Base-by-base conservation (phyloP, 2,113 vertebrate genomes). In the Gnathonemus echidnorhynchus region DNA sequence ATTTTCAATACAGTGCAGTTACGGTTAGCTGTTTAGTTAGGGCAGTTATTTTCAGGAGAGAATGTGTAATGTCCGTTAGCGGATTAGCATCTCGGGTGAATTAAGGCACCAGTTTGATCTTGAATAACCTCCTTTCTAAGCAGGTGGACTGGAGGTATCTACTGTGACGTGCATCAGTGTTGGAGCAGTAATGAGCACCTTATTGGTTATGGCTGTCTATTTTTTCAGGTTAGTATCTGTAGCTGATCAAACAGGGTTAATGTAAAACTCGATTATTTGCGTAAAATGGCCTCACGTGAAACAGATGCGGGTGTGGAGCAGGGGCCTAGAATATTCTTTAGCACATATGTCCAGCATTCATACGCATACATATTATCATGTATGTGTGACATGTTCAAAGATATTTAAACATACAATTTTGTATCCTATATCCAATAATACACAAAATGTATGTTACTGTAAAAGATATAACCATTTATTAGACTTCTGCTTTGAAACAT, bases 141-240 rank as follows among this genome's bases (percentile, higher is more conserved):
- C 97, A 99, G 98, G 98, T 97, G 98, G 97, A 91, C 96, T 99
- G 87, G 98, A 98, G 94, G 97, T 99, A 90, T 99, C 98, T 11
- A 98, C 98, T 56, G 95, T 99, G 91, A 98, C 97, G 83, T 98
- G 98, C 90, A 97, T 99, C 91, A 97, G 98, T 87, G 98, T 99
- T 85, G 98, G 98, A 0, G 97, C 97, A 92, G 95, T 99, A 80
- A 94, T 99, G 1, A 98, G 98, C 94, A 96, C 96, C 27, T 97
- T 96, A 49, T 93, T 99, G 93, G 95, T 99, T 56, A 95, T 98
- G 96, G 97, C 97, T 8, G 98, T 99, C 95, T 98, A 98, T 95
- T 98, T 99, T 94, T 98, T 99, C 96, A 99, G 98, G 98, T 99
- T 94, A 93, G 91, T 91, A 83, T 17, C 89, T 77, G 70, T 15